Conservation (phyloP, 2,797 vertebrate species). For the Loriculus beryllinus region DNA sequence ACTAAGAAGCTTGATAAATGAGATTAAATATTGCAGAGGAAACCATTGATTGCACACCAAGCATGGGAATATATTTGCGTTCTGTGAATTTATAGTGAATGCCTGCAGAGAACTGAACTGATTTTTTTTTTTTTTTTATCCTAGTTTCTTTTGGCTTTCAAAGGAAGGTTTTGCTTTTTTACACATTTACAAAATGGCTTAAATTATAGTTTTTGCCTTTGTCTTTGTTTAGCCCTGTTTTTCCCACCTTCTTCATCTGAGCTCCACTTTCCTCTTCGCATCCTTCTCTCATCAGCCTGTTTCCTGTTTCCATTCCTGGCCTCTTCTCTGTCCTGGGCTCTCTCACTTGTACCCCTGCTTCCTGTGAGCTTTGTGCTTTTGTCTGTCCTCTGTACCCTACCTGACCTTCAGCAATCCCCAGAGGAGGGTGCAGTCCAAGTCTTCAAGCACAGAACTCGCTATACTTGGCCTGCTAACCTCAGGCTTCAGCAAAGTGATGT, state of each 20-base stretch:
- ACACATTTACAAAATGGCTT: neutral
- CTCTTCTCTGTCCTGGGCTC: neutral
- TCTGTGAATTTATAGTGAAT: neutral
- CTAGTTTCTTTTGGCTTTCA: neutral
- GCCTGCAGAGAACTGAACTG: neutral
- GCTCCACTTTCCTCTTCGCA: neutral
- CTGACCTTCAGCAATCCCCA: neutral
- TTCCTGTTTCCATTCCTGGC: neutral
- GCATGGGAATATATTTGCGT: neutral
- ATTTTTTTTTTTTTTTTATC: neutral
- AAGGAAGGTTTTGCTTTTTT: neutral
- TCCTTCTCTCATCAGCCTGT: neutral
- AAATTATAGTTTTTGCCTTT: neutral
- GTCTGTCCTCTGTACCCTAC: neutral
- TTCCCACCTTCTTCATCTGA: neutral
- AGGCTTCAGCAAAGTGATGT: neutral
- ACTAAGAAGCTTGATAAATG: conserved; percentile 65
- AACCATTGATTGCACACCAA: conserved; percentile 8
- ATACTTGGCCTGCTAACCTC: neutral
- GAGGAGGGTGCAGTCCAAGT: neutral
- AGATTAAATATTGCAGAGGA: conserved; percentile 42
- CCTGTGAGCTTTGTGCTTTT: neutral
- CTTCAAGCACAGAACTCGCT: neutral
- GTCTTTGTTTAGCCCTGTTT: neutral
- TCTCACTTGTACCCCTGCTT: neutral